phyloP scores from a whole-genome alignment of 2,888 invertebrate species.

The Drosophila mimica region DNA sequence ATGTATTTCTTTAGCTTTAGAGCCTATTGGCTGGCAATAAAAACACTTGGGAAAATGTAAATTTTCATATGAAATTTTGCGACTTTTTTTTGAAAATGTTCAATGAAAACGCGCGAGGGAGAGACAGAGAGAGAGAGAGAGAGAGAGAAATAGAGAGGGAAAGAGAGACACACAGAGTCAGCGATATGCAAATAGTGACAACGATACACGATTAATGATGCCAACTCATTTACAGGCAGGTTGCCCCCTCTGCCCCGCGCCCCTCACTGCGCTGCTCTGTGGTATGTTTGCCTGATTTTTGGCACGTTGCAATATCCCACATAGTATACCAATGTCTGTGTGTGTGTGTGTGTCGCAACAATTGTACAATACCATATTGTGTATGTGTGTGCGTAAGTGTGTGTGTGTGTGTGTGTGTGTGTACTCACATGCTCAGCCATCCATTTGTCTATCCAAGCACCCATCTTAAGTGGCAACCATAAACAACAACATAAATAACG shows the following conservation, averaged over 20 bases:
- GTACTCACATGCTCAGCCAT: constrained; percentile 11
- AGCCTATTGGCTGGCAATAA: constrained; percentile 50
- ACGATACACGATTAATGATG: constrained; percentile 36
- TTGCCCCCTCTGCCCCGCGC: neutral
- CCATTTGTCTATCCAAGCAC: constrained; percentile 31
- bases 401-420: constrained; percentile 19
- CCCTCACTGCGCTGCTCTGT: constrained; percentile 12
- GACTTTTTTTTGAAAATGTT: constrained; percentile 4
- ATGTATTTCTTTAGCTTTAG: constrained; percentile 19
- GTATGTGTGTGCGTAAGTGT: constrained; percentile 10
- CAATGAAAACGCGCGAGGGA: constrained; percentile 1
- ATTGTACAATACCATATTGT: constrained; percentile 30
- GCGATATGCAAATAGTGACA: constrained; percentile 22
- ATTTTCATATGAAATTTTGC: constrained; percentile 10
- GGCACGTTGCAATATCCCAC: constrained; percentile 54
- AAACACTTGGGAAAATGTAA: constrained; percentile 26
- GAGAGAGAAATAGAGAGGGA: neutral
- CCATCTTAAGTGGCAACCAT: constrained; percentile 44
- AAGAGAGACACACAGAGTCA: neutral
- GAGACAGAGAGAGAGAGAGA: neutral
- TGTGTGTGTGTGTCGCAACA: constrained; percentile 32
- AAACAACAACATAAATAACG: constrained; percentile 50
- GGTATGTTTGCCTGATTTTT: constrained; percentile 64
- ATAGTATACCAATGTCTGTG: neutral
- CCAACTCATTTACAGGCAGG: constrained; percentile 54